Conservation (phyloP, 1,140 invertebrate genomes). For the Meteorus sp. region DNA sequence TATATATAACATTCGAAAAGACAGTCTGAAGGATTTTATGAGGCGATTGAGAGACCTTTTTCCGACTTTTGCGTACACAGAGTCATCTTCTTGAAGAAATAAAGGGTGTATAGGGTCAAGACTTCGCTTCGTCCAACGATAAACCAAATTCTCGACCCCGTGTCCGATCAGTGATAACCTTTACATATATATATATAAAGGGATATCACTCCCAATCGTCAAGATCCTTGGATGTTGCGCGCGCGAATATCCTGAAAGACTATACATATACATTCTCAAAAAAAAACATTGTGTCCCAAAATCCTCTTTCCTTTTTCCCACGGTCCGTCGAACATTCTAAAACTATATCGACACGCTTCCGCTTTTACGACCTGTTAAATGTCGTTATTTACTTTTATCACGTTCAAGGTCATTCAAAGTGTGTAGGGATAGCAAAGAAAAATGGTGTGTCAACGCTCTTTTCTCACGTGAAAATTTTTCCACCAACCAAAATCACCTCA, state of each 20-base stretch:
- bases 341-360: no score
- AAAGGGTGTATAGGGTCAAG: background rate
- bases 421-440: no score
- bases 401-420: slow-evolving; percentile 1
- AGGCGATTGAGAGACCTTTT: slow-evolving; percentile 2
- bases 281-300: no score
- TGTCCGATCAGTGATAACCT: slow-evolving; percentile 18
- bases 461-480: slow-evolving; percentile 2
- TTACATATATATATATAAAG: no score
- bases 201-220: slow-evolving; percentile 2
- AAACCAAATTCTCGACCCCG: slow-evolving; percentile 13
- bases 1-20: background rate
- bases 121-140: background rate
- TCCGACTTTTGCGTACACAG: background rate
- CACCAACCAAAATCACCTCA: no score
- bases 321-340: background rate
- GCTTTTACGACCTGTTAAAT: slow-evolving; percentile 18
- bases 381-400: slow-evolving; percentile 15
- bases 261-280: background rate
- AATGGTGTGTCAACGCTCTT: no score
- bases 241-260: background rate
- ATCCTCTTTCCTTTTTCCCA: slow-evolving; percentile 15
- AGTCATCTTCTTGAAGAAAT: background rate
- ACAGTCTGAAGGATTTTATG: slow-evolving; percentile 6
- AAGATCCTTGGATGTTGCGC: background rate